Evolutionary conservation across 2,113 vertebrate genomes (phyloP).

Genomic region (Pavo muticus): DNA sequence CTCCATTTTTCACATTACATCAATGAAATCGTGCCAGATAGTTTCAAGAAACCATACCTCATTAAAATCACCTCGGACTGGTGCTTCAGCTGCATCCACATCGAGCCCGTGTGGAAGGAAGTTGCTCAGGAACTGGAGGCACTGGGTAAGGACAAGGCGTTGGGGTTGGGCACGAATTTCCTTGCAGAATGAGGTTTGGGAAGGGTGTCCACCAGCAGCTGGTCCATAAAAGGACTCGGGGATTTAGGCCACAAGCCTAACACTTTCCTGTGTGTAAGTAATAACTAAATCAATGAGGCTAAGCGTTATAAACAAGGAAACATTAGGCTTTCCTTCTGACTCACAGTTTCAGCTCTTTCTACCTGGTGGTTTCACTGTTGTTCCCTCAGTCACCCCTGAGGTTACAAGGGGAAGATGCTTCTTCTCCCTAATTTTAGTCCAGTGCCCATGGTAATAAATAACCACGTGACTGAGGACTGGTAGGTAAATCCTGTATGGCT

Average conservation of each 20-base stretch:
- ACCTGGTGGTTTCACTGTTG: not conserved
- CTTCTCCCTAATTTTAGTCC: not conserved
- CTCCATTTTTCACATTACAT: conserved; percentile 93
- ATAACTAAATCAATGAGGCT: accelerated
- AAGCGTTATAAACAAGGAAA: not conserved
- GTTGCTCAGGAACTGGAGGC: conserved; percentile 91
- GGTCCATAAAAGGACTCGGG: not conserved
- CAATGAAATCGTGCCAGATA: conserved; percentile 90
- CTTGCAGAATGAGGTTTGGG: accelerated
- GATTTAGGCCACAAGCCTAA: not conserved
- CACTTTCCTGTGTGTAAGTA: accelerated
- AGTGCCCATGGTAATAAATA: accelerated
- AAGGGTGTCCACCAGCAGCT: not conserved
- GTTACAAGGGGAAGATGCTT: not conserved
- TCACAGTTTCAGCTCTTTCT: not conserved
- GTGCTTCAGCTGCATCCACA: conserved; percentile 98
- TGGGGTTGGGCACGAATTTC: accelerated
- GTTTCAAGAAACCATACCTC: conserved; percentile 92
- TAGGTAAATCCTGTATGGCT: accelerated
- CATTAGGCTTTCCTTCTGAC: not conserved
- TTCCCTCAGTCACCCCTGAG: not conserved
- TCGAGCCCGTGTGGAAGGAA: conserved; percentile 96
- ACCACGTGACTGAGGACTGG: accelerated
- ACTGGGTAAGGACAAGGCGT: conserved; percentile 78
- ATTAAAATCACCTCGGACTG: conserved; percentile 97